Evolutionary conservation across 2,888 invertebrate genomes (phyloP).

Genomic region (Mactromeris polynyma): DNA sequence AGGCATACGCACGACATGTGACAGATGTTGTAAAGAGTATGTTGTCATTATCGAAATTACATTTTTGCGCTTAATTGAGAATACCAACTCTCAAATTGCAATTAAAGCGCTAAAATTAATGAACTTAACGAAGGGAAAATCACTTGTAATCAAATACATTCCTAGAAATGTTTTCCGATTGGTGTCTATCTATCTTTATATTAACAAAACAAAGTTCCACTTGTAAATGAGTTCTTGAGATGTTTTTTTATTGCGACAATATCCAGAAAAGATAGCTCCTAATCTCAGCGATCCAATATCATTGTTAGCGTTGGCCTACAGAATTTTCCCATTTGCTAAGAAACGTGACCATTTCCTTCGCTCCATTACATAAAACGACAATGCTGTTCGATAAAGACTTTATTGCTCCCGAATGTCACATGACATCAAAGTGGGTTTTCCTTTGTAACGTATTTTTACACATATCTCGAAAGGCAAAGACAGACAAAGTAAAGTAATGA

Average conservation of each 20-base stretch:
- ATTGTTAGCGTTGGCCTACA: not conserved
- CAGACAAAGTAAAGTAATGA: not conserved
- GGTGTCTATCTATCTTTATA: too few relatives aligned
- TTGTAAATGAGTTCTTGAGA: not conserved
- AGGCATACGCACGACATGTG: too few relatives aligned
- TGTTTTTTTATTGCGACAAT: not conserved
- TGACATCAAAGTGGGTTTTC: not conserved
- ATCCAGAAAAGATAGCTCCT: not conserved
- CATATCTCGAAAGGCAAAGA: not conserved
- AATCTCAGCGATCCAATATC: not conserved
- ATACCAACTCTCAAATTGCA: too few relatives aligned
- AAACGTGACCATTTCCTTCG: not conserved
- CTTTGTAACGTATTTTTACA: not conserved
- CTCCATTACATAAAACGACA: not conserved
- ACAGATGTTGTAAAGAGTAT: too few relatives aligned
- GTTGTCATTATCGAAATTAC: too few relatives aligned
- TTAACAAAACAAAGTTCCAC: too few relatives aligned
- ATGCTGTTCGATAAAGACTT: not conserved
- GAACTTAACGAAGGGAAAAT: too few relatives aligned
- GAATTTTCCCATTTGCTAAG: not conserved
- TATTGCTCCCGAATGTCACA: not conserved
- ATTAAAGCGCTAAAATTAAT: too few relatives aligned
- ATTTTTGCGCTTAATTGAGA: too few relatives aligned
- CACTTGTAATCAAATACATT: too few relatives aligned
- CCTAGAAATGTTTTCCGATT: too few relatives aligned